These are phyloP conservation scores for Pantelozetes paolii DNA, from an alignment of 2,888 invertebrate genomes.

Conservation along the genomic window DNA sequence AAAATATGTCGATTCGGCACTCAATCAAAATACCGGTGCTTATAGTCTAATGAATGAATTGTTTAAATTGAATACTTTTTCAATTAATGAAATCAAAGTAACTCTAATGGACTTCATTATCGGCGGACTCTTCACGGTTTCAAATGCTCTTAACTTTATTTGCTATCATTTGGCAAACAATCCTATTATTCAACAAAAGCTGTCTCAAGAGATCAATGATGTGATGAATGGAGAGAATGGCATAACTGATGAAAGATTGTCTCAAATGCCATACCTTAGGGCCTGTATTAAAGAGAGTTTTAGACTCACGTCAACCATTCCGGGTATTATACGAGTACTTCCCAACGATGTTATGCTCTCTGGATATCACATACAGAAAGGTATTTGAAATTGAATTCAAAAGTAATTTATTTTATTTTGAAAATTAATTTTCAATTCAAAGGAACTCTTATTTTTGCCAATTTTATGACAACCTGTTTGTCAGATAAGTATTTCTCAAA, in stretches of 20 bases:
- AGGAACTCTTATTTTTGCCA: slow-evolving; percentile 51
- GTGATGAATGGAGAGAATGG: slow-evolving; percentile 52
- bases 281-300: slow-evolving; percentile 63
- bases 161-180: slow-evolving; percentile 66
- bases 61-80: slow-evolving; percentile 45
- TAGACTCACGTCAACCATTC: slow-evolving; percentile 46
- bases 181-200: slow-evolving; percentile 69
- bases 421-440: slow-evolving; percentile 25
- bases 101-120: slow-evolving; percentile 49
- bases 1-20: slow-evolving; percentile 44
- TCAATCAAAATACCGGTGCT: not conserved
- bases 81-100: slow-evolving; percentile 45
- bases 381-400: slow-evolving; percentile 40
- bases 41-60: not conserved
- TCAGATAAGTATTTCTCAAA: slow-evolving; percentile 51
- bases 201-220: slow-evolving; percentile 62
- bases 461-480: slow-evolving; percentile 51
- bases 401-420: not conserved
- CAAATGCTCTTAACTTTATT: slow-evolving; percentile 51
- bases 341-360: slow-evolving; percentile 54
- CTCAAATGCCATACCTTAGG: slow-evolving; percentile 57
- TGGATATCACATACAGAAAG: slow-evolving; percentile 57
- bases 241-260: slow-evolving; percentile 53
- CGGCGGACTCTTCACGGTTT: slow-evolving; percentile 50
- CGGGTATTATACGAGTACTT: slow-evolving; percentile 46